Evolutionary conservation across 2,888 invertebrate genomes (phyloP).

Genomic region (Griposia aprilina): DNA sequence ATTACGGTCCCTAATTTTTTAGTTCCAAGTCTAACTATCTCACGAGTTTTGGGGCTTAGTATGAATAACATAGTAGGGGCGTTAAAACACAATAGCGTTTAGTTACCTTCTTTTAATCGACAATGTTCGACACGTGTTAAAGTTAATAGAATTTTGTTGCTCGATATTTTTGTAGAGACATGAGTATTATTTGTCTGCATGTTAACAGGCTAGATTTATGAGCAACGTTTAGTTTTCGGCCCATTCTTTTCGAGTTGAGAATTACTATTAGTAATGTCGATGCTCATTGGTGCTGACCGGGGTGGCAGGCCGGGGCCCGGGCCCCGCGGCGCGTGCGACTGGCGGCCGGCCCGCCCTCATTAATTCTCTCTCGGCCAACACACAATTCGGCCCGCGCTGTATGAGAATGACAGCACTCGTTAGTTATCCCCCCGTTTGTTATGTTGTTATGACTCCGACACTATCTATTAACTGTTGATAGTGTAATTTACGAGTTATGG

Average conservation of each 20-base stretch:
- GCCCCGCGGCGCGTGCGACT: conserved; percentile 64
- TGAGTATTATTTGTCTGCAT: conserved; percentile 36
- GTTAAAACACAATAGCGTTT: conserved; percentile 17
- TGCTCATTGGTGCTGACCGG: conserved; percentile 63
- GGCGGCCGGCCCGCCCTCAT: conserved; percentile 75
- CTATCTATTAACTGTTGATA: conserved; percentile 79
- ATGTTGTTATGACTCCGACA: conserved; percentile 79
- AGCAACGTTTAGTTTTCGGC: conserved; percentile 49
- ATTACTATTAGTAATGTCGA: conserved; percentile 64
- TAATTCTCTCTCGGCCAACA: conserved; percentile 77
- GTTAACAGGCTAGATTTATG: conserved; percentile 43
- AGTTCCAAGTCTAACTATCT: conserved; percentile 23
- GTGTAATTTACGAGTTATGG: conserved; percentile 69
- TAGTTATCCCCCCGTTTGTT: conserved; percentile 79
- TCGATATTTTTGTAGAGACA: conserved; percentile 25
- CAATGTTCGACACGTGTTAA: conserved; percentile 33
- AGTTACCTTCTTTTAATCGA: conserved; percentile 23
- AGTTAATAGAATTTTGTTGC: conserved; percentile 40
- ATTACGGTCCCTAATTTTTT: conserved; percentile 46
- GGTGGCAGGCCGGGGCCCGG: conserved; percentile 47
- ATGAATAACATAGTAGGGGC: neutral
- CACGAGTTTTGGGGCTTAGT: neutral
- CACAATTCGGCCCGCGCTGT: conserved; percentile 76
- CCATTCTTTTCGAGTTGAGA: conserved; percentile 50
- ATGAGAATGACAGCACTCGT: conserved; percentile 84